Conservation (phyloP, 1,140 invertebrate species). For the Drosophila subpulchrella region DNA sequence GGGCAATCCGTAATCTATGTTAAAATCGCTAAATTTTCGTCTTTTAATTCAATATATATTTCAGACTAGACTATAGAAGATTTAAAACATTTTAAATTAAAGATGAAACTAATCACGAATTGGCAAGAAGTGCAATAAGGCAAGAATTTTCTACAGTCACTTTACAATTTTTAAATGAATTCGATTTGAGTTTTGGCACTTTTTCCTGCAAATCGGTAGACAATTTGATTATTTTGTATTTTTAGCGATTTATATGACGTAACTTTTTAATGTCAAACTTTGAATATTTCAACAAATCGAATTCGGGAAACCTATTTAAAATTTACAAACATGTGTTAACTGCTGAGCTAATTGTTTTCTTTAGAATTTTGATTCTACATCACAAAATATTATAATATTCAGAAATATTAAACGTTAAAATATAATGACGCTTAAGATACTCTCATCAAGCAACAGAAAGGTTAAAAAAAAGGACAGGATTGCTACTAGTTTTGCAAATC, state of each 20-base stretch:
- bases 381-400: too few relatives aligned
- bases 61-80: too few relatives aligned
- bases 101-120: too few relatives aligned
- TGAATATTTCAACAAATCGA: neutral
- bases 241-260: neutral
- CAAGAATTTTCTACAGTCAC: too few relatives aligned
- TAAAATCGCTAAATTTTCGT: neutral
- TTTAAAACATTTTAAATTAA: too few relatives aligned
- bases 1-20: neutral
- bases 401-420: too few relatives aligned
- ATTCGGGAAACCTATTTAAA: neutral
- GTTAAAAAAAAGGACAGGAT: too few relatives aligned
- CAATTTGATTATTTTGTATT: neutral
- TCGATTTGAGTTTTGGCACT: conserved; percentile 4
- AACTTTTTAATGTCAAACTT: neutral
- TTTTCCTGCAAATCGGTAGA: neutral
- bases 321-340: neutral
- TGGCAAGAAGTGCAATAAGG: neutral
- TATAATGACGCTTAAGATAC: too few relatives aligned
- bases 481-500: neutral
- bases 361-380: too few relatives aligned
- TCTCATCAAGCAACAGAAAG: too few relatives aligned
- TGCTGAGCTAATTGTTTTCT: too few relatives aligned
- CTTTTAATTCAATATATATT: too few relatives aligned
- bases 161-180: neutral